These are phyloP conservation scores for Miltochrista miniata DNA, from an alignment of 2,888 invertebrate genomes.

Conservation along the genomic window DNA sequence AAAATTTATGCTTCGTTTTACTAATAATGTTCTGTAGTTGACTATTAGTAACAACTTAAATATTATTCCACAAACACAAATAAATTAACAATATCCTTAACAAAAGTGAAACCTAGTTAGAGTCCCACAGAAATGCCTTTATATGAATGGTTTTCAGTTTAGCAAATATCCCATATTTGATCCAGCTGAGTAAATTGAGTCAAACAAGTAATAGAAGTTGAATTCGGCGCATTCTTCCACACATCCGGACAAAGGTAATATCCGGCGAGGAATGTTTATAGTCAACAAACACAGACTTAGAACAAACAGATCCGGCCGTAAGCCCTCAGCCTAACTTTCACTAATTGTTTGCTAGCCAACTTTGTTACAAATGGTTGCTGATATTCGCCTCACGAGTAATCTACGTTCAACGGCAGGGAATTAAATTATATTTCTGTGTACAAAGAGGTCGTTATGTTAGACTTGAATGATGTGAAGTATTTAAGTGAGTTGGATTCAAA, in stretches of 20 bases:
- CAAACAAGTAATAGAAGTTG: slow-evolving; percentile 48
- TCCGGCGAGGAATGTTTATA: slow-evolving; percentile 72
- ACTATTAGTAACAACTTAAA: not conserved
- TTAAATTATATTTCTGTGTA: slow-evolving; percentile 28
- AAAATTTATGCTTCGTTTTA: too few species aligned
- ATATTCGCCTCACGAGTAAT: slow-evolving; percentile 46
- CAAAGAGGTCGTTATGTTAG: slow-evolving; percentile 23
- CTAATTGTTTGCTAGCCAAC: slow-evolving; percentile 67
- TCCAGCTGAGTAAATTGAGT: slow-evolving; percentile 22
- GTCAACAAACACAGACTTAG: slow-evolving; percentile 67
- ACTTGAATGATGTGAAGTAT: slow-evolving; percentile 1
- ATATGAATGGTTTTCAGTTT: not conserved
- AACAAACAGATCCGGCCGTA: slow-evolving; percentile 60
- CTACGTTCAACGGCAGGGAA: slow-evolving; percentile 29
- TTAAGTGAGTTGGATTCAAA: slow-evolving; percentile 1
- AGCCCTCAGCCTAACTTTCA: slow-evolving; percentile 58
- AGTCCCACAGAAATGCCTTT: not conserved
- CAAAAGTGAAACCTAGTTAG: not conserved
- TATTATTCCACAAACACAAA: not conserved
- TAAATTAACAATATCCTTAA: not conserved
- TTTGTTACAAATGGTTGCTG: slow-evolving; percentile 56
- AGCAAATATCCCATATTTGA: slow-evolving; percentile 24
- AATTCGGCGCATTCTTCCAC: slow-evolving; percentile 55
- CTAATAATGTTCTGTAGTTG: too few species aligned
- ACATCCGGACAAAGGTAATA: slow-evolving; percentile 75